These are phyloP conservation scores for Megathymus violae DNA, from an alignment of 1,140 invertebrate genomes.

Conservation along the genomic window DNA sequence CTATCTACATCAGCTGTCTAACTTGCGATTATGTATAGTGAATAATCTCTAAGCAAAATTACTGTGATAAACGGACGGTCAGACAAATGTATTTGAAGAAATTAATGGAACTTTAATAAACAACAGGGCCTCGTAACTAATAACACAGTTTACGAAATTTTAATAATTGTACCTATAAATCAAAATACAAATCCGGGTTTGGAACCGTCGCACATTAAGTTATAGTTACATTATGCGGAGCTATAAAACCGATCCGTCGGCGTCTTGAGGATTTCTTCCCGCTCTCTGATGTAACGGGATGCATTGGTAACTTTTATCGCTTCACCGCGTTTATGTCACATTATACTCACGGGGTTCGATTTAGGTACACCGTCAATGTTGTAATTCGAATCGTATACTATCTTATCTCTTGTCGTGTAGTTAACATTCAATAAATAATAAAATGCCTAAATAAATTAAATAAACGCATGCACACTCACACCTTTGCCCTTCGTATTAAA, in stretches of 20 bases:
- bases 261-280: constrained; percentile 63
- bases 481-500: too few species aligned
- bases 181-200: constrained; percentile 13
- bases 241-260: constrained; percentile 68
- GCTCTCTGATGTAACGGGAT: constrained; percentile 48
- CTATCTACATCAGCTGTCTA: too few species aligned
- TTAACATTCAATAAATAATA: too few species aligned
- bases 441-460: too few species aligned
- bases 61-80: too few species aligned
- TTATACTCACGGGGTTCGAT: constrained; percentile 45
- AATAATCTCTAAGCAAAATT: too few species aligned
- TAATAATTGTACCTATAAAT: constrained; percentile 27
- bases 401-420: too few species aligned
- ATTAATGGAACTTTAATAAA: too few species aligned
- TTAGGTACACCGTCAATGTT: background rate
- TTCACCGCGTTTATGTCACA: constrained; percentile 56
- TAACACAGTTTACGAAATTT: constrained; percentile 13
- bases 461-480: too few species aligned
- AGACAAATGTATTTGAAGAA: too few species aligned
- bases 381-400: background rate
- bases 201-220: constrained; percentile 56
- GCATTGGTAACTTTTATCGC: constrained; percentile 50
- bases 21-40: too few species aligned
- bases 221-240: constrained; percentile 65
- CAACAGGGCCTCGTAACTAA: background rate